Evolutionary conservation across 2,888 invertebrate species (phyloP).

Genomic region (Scaptomyza reducta): DNA sequence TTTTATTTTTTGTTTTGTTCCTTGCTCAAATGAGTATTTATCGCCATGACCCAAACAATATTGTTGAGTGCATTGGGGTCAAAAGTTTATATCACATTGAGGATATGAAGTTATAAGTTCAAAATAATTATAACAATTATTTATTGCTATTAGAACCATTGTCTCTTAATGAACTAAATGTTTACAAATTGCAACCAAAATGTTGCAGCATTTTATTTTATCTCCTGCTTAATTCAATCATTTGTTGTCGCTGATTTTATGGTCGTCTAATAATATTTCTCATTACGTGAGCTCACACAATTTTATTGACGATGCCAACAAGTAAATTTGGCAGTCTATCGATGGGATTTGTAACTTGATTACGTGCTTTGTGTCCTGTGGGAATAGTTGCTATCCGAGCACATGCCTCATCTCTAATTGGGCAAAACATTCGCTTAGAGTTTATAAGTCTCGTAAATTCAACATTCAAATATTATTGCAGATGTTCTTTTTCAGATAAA

Average conservation of each 20-base stretch:
- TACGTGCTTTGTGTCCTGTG: slow-evolving; percentile 8
- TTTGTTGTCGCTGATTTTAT: background rate
- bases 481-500: too few species aligned
- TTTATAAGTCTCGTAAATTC: too few species aligned
- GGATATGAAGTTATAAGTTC: too few species aligned
- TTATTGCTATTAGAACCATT: too few species aligned
- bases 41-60: slow-evolving; percentile 15
- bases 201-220: too few species aligned
- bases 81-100: background rate
- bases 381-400: slow-evolving; percentile 6
- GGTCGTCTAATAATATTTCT: background rate
- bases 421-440: background rate
- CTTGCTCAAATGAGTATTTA: slow-evolving; percentile 23
- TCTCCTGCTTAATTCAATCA: background rate
- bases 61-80: slow-evolving; percentile 1
- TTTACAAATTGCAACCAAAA: too few species aligned
- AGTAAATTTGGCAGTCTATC: slow-evolving; percentile 15
- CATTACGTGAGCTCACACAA: background rate
- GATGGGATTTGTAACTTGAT: slow-evolving; percentile 25
- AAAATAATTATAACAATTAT: too few species aligned
- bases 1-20: slow-evolving; percentile 1
- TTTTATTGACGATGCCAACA: slow-evolving; percentile 13
- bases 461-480: too few species aligned
- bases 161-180: too few species aligned
- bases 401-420: background rate